Base-by-base conservation (phyloP, 2,888 invertebrate genomes). In the Meghimatium bilineatum region DNA sequence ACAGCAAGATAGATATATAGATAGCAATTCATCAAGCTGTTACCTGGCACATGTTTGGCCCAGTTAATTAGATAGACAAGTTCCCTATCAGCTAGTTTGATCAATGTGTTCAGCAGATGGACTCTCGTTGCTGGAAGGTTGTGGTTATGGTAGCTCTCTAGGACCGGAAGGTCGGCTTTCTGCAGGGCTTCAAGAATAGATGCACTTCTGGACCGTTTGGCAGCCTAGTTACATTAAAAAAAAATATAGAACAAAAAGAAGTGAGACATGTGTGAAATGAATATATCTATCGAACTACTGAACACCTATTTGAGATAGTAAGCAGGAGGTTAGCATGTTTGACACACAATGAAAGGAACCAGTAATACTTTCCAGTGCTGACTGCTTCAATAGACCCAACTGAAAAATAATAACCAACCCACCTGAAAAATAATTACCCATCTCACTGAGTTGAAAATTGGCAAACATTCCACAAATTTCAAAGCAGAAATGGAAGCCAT, bases 11-110 rank as follows among this genome's bases (percentile, higher is more conserved):
- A 23, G 56, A 56, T 20, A 56, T 20, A 56, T 14, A 3, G 20
- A 56, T 20, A 56, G 17, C 8, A 20, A 56, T 56, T 56, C 2
- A 56, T 56, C 56, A 56, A 20, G 17, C 56, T 56, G 86, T 82
- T 87, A 92, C 92, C 92, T 87, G 92, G 92, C n/a, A 93, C 91
- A 87, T 91, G 90, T 87, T 92, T 93, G 10, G 93, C 93, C 93
- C 93, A 93, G 87, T 91, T 91, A 63, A 93, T 92, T 20, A 92
- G 88, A 84, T 91, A 90, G 44, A 92, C 91, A 32, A 92, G 89
- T 85, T 93, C 92, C 69, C 89, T 88, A 86, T 93, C 92, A 23
- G 91, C 91, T 36, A 93, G 86, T 85, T 91, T 90, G 77, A 92
- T 88, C 60, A 92, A 88, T 3, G 91, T 91, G 79, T 90, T 89